Conservation (phyloP, 2,888 invertebrate species). For the Lochmaea crataegi region DNA sequence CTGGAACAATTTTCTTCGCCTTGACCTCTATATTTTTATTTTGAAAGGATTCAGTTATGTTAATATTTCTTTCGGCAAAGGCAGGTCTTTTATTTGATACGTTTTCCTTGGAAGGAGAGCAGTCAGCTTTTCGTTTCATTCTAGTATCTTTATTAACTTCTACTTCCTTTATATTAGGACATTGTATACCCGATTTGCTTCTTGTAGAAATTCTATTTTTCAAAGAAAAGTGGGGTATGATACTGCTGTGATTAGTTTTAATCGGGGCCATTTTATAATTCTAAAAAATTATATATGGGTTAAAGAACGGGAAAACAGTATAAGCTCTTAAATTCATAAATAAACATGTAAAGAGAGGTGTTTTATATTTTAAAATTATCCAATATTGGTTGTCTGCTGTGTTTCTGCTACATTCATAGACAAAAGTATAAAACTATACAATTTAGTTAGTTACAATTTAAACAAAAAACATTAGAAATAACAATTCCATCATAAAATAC, state of each 20-base stretch:
- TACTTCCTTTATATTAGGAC: constrained; percentile 40
- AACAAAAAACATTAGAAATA: too few relatives aligned
- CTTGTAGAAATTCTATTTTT: constrained; percentile 67
- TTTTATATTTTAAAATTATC: too few relatives aligned
- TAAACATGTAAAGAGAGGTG: too few relatives aligned
- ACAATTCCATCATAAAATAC: too few relatives aligned
- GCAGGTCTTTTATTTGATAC: constrained; percentile 83
- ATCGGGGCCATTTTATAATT: constrained; percentile 71
- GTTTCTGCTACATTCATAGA: too few relatives aligned
- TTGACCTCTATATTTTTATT: constrained; percentile 52
- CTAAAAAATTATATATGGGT: neutral
- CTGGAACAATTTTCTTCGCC: constrained; percentile 49
- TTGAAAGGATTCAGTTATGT: constrained; percentile 48
- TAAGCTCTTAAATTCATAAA: too few relatives aligned
- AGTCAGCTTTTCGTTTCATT: constrained; percentile 84
- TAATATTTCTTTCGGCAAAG: constrained; percentile 86
- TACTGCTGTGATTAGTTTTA: constrained; percentile 62
- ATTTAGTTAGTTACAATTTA: too few relatives aligned
- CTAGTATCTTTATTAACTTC: constrained; percentile 61
- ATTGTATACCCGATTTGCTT: constrained; percentile 61
- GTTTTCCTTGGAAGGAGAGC: constrained; percentile 81
- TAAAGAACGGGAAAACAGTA: too few relatives aligned
- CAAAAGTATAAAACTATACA: too few relatives aligned
- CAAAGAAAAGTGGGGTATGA: constrained; percentile 57
- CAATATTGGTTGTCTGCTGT: too few relatives aligned